Conservation (phyloP, 2,797 vertebrate genomes). For the Gadopsis bispinosus region DNA sequence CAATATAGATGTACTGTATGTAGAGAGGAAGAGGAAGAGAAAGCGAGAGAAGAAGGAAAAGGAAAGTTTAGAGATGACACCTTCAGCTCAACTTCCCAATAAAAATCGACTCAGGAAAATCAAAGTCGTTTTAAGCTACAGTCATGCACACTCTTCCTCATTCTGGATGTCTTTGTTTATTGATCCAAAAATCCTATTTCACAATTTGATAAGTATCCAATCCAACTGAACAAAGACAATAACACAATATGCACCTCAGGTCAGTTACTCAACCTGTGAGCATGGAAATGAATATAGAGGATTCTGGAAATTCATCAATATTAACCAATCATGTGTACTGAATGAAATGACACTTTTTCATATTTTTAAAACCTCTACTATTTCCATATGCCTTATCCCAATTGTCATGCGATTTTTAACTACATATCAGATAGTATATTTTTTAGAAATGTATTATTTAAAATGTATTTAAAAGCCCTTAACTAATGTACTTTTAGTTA, state of each 20-base stretch:
- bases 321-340: neutral
- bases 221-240: conserved; percentile 61
- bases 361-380: neutral
- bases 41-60: neutral
- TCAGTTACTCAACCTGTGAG: conserved; percentile 30
- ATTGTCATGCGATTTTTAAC: neutral
- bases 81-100: conserved; percentile 30
- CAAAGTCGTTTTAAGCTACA: conserved; percentile 23
- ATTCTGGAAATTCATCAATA: conserved; percentile 4
- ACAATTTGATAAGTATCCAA: conserved; percentile 62
- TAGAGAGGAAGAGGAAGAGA: neutral
- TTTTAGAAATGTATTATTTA: too few species aligned
- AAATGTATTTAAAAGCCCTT: neutral
- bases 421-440: neutral
- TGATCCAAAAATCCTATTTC: conserved; percentile 72
- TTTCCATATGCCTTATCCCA: neutral
- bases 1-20: neutral
- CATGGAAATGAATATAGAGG: conserved; percentile 26
- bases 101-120: conserved; percentile 32
- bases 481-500: neutral
- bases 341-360: neutral
- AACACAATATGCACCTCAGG: conserved; percentile 44
- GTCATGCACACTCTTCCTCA: neutral
- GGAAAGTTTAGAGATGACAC: conserved; percentile 31
- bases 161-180: conserved; percentile 47